Base-by-base conservation (phyloP, 2,797 vertebrate genomes). In the Pseudomugil tenellus region DNA sequence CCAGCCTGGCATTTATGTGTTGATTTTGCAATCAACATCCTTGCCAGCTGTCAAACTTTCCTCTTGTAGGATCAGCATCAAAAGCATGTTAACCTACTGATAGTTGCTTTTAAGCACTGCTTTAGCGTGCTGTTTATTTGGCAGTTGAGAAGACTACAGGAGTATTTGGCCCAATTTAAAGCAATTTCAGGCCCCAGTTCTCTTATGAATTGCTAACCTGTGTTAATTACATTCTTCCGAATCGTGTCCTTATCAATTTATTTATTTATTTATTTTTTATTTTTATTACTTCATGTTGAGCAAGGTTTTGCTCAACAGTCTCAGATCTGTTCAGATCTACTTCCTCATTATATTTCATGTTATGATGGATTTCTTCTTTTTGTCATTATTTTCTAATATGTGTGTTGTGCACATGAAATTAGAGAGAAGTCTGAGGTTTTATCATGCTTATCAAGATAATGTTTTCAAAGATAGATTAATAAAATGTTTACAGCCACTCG, bases 51-150 rank as follows among this genome's bases (percentile, higher is more conserved):
- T 46, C 7, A 11, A 46, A 21, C 9, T 21, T 7, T 46, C n/a
- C n/a, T 21, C 19, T 46, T 46, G 43, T 11, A 35, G 34, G n/a
- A 11, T 8, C 21, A 26, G 48, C 2, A 25, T 39, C 21, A n/a
- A 39, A 23, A 41, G 51, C 34, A 31, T 17, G 23, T 60, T 29
- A 70, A 48, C 14, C n/a, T 25, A 28, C 54, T 48, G 41, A 67
- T 48, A 25, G 26, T 34, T 26, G 29, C 3, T 26, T 21, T 41
- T 17, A 31, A 26, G 12, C 17, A 31, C 23, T 39, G 16, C 58
- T 26, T 26, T 16, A 52, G 49, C 49, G 26, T 55, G 48, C 39
- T n/a, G 2, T 49, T 19, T 26, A 4, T 7, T n/a, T 54, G 23
- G 16, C 48, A 14, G 8, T 17, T 34, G 28, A 28, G 19, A 4